Conservation (phyloP, 2,797 vertebrate species). For the Kryptopterus vitreolus region DNA sequence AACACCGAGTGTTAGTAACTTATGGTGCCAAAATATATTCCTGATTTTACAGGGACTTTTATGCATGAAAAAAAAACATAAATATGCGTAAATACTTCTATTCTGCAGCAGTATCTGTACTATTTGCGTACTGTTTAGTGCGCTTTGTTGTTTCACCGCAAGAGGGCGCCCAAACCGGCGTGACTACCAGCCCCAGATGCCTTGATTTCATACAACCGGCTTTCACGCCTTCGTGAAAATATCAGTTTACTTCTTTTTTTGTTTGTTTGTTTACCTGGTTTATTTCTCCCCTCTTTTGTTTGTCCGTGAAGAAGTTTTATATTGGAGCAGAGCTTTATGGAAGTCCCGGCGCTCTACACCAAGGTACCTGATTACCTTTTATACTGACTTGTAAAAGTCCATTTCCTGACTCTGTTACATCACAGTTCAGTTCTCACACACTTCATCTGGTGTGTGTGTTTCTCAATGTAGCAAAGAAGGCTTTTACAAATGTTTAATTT, state of each 20-base stretch:
- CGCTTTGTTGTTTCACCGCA: not conserved
- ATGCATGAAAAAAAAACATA: no score
- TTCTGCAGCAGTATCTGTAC: not conserved
- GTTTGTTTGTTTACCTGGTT: not conserved
- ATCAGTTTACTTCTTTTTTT: not conserved
- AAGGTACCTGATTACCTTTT: constrained; percentile 69
- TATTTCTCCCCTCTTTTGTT: not conserved
- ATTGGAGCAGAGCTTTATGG: constrained; percentile 48
- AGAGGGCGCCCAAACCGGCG: constrained; percentile 13
- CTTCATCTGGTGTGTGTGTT: not conserved
- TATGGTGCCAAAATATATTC: no score
- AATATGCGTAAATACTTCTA: not conserved
- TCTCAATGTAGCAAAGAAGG: no score
- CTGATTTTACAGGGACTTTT: no score
- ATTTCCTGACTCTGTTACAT: no score
- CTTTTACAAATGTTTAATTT: not conserved
- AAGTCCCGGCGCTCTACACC: constrained; percentile 78
- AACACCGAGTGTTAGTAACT: no score
- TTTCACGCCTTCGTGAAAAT: not conserved
- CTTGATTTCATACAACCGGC: not conserved
- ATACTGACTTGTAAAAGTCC: not conserved
- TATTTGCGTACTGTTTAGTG: not conserved
- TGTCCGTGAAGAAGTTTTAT: not conserved
- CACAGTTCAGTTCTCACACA: not conserved
- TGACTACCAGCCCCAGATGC: no score